Conservation (phyloP, 2,797 vertebrate genomes). For the Echiichthys vipera region DNA sequence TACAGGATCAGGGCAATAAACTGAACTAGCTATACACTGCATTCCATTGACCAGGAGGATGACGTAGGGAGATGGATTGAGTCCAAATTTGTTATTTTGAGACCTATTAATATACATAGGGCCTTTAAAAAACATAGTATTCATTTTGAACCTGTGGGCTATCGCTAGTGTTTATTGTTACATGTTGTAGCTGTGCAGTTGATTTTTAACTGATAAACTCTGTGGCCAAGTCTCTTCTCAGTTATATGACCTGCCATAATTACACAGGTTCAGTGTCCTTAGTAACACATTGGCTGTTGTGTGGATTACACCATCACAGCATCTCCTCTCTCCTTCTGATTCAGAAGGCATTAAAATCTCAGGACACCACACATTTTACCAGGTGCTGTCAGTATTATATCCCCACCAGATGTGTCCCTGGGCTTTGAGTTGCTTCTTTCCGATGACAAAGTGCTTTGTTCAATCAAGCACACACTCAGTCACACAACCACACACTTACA, state of each 20-base stretch:
- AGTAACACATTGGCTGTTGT: not conserved
- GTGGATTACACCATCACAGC: not conserved
- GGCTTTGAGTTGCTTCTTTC: not conserved
- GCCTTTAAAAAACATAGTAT: not conserved
- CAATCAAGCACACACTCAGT: slow-evolving; percentile 8
- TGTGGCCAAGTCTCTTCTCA: not conserved
- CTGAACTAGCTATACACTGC: not conserved
- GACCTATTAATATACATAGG: not conserved
- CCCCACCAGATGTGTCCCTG: slow-evolving; percentile 37
- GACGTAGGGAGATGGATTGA: not conserved
- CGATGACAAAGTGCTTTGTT: slow-evolving; percentile 30
- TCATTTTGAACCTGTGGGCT: not conserved
- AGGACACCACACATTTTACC: slow-evolving; percentile 5
- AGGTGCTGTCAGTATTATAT: slow-evolving; percentile 20
- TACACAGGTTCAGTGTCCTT: not conserved
- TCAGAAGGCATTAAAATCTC: not conserved
- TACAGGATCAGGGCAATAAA: slow-evolving; percentile 45
- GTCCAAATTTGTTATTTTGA: not conserved
- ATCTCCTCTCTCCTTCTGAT: not conserved
- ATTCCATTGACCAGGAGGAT: slow-evolving; percentile 20
- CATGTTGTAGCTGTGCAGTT: slow-evolving; percentile 25
- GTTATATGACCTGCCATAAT: not conserved
- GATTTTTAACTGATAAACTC: slow-evolving; percentile 19
- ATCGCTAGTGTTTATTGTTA: slow-evolving; percentile 4
- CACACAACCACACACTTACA: slow-evolving; percentile 10